These are phyloP conservation scores for Anodontia alba DNA, from an alignment of 2,888 invertebrate species.

Conservation along the genomic window DNA sequence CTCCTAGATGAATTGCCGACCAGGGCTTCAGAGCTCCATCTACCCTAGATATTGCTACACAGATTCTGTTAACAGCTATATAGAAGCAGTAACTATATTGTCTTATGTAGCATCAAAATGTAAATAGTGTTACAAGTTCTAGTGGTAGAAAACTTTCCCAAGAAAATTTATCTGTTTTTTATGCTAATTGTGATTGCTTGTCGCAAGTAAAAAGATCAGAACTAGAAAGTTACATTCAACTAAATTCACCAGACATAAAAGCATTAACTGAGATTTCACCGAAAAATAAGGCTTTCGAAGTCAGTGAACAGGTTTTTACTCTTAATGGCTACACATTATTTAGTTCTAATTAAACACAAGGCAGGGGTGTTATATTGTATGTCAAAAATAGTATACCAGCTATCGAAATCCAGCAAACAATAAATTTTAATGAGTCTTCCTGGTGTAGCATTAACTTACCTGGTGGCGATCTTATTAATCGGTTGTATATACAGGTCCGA, in stretches of 20 bases:
- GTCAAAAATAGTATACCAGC: too few relatives aligned
- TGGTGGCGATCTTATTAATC: too few relatives aligned
- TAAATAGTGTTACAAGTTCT: too few relatives aligned
- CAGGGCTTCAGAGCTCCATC: too few relatives aligned
- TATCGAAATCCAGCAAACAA: neutral
- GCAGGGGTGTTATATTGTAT: neutral
- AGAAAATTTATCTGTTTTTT: neutral
- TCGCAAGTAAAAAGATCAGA: too few relatives aligned
- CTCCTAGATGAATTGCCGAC: too few relatives aligned
- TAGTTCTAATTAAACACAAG: neutral
- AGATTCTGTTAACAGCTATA: too few relatives aligned
- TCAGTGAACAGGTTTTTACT: neutral
- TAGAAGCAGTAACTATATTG: too few relatives aligned
- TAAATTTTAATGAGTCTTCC: neutral
- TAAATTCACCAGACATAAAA: slow-evolving; percentile 3
- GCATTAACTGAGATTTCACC: neutral
- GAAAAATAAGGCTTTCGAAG: neutral
- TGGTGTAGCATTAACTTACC: neutral
- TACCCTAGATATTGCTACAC: too few relatives aligned
- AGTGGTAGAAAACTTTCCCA: too few relatives aligned
- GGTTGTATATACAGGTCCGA: neutral
- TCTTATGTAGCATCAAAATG: too few relatives aligned
- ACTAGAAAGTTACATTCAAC: neutral
- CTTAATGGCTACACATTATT: neutral
- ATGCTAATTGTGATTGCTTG: too few relatives aligned